Evolutionary conservation across 2,888 invertebrate genomes (phyloP).

Genomic region (Molanna angustata): DNA sequence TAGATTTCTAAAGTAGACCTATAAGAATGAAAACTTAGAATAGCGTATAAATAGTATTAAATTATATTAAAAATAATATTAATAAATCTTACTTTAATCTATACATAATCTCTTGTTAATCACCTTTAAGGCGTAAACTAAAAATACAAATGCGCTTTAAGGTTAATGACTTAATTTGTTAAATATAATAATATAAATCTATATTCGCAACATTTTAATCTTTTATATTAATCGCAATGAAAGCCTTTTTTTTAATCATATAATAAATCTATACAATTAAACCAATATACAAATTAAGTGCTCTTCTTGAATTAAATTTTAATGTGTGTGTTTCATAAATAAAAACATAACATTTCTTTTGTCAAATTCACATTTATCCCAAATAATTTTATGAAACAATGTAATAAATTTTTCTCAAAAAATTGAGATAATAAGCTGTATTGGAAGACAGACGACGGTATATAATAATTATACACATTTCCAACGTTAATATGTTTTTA

Average conservation of each 20-base stretch:
- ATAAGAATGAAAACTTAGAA: not conserved
- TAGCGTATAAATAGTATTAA: not conserved
- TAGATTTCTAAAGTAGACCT: too few relatives aligned
- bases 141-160: slow-evolving; percentile 31
- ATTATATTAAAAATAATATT: slow-evolving; percentile 5
- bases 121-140: slow-evolving; percentile 26
- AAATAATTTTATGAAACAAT: not conserved
- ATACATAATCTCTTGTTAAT: slow-evolving; percentile 26
- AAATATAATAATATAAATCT: slow-evolving; percentile 5
- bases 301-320: not conserved
- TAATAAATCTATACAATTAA: not conserved
- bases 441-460: not conserved
- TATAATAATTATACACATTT: too few relatives aligned
- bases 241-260: slow-evolving; percentile 13
- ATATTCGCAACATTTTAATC: slow-evolving; percentile 16
- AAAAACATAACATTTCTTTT: not conserved
- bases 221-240: slow-evolving; percentile 10
- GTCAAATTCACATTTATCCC: not conserved
- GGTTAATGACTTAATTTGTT: slow-evolving; percentile 31
- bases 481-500: too few relatives aligned
- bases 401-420: not conserved
- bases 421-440: not conserved
- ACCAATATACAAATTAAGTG: too few relatives aligned
- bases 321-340: not conserved
- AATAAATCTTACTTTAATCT: slow-evolving; percentile 19